Evolutionary conservation across 2,888 invertebrate species (phyloP), one percentile per base, ranked within the genome.

Genomic region (Bruchidius siliquastri): DNA sequence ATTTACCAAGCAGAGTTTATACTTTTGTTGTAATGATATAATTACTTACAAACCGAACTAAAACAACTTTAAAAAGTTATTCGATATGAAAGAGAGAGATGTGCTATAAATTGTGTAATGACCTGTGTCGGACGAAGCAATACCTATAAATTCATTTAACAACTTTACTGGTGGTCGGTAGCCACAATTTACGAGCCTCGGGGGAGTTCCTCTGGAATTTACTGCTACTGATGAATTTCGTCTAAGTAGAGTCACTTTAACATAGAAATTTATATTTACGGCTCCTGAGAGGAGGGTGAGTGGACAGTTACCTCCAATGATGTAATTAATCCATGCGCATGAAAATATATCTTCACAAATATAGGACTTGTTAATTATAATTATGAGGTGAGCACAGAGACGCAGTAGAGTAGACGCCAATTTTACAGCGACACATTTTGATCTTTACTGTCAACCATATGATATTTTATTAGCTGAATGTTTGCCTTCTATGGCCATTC

Each of bases 101-200:
- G 77, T 74, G 80, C 83, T 77, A 84, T 86, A 85, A 84, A 85
- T 85, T 85, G 80, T 77, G 84, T 83, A 85, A 86, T 85, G 86
- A 85, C 86, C 85, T 84, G 79, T 84, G 85, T 84, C 85, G 83
- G 85, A 85, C 85, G 80, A 83, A 49, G 80, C 80, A 83, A 83
- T 83, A 82, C 82, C 85, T 82, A 85, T 87, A 87, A 87, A 87
- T 87, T 86, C 86, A 87, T 87, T 87, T 86, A 87, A 86, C 85
- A 86, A 86, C 85, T 86, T 86, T 85, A 84, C 84, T 83, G 83
- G 84, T 83, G 85, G 83, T 84, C 85, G 84, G 83, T 80, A 80
- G 82, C 85, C 85, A 82, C 85, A 86, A 86, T 86, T 86, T 86
- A 87, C 83, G 79, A 82, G 79, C 80, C 84, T 83, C 79, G 71